Conservation (phyloP, 2,797 vertebrate genomes). For the Propithecus perrieri region DNA sequence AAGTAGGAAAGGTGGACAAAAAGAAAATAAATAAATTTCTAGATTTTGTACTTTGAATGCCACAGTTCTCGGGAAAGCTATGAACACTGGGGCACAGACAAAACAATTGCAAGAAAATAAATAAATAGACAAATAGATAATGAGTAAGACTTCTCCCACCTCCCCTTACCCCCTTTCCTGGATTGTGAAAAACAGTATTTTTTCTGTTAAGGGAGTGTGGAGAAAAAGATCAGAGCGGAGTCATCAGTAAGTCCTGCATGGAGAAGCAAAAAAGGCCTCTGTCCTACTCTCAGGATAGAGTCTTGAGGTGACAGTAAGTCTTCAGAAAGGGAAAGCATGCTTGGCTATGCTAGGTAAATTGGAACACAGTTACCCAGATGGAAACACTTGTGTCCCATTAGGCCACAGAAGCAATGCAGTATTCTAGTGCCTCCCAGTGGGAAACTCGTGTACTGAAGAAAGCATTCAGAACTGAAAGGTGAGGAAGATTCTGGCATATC, state of each 20-base stretch:
- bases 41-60: constrained; percentile 2
- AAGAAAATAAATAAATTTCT: not conserved
- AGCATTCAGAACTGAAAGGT: not conserved
- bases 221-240: not conserved
- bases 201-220: not conserved
- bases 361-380: not conserved
- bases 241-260: not conserved
- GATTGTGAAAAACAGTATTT: not conserved
- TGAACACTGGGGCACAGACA: not conserved
- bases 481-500: not conserved
- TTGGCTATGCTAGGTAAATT: not conserved
- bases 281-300: not conserved
- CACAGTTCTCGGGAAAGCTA: not conserved
- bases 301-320: not conserved
- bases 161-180: rapidly evolving
- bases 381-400: not conserved
- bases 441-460: not conserved
- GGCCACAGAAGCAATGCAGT: not conserved
- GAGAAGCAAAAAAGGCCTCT: not conserved
- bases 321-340: not conserved
- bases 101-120: not conserved
- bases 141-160: not conserved
- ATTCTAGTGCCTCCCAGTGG: constrained; percentile 48
- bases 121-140: not conserved
- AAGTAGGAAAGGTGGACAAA: not conserved